Base-by-base conservation (phyloP, 1,140 invertebrate genomes). In the Pemphigus obesinymphae region DNA sequence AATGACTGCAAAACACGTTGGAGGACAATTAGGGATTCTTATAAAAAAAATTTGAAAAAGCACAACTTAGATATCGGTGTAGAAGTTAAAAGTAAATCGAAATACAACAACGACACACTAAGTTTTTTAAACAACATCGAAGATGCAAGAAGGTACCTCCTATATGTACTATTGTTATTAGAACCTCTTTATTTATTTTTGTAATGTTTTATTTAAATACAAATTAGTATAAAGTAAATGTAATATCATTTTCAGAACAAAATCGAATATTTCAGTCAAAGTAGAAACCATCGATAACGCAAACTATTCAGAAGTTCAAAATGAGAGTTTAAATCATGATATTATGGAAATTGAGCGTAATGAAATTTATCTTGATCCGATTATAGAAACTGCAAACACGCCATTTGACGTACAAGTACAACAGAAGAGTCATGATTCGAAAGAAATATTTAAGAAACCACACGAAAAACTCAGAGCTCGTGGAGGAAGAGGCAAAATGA, bases 301-400 rank as follows among this genome's bases (percentile, higher is more conserved):
- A 23, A 43, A 26, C 40, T 43, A 45, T 70, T 40, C 20, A 40
- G 66, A 26, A 13, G 23, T 43, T 11, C 23, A 70, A 70, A 43
- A 70, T 70, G 66, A 70, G 45, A 70, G 34, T 70, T 43, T 70
- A 23, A 20, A 70, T 43, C 66, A 70, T 23, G n/a, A n/a, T n/a
- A 43, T 37, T 43, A 37, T 6, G 8, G 37, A 70, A n/a, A 10
- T 20, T 11, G 37, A 70, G 15, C 37, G 45, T 1, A 20, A 70
- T 4, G 1, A n/a, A n/a, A 23, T 40, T 17, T 20, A 68, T 68
- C 37, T 31, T 68, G 63, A 15, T n/a, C 63, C 6, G 45, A 26
- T 63, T 17, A 17, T 29, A 23, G 23, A 70, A 5, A 70, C 66
- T 43, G n/a, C 43, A 23, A 43, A 0, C 20, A 13, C 61, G 23